Conservation (phyloP, 2,113 vertebrate genomes). For the Mustela lutreola region DNA sequence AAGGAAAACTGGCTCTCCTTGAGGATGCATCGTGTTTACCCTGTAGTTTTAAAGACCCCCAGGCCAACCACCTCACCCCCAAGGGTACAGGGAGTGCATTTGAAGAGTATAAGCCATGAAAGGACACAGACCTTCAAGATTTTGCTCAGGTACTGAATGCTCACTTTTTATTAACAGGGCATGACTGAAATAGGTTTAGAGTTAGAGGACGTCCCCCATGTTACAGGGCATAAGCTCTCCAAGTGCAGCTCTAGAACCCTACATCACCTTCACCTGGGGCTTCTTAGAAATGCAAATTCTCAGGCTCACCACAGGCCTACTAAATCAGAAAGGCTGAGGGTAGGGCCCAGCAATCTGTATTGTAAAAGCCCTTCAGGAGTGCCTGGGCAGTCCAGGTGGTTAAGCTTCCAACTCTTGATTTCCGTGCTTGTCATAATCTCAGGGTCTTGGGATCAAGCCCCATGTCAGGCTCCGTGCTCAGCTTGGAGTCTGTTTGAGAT, state of each 20-base stretch:
- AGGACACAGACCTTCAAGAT: neutral
- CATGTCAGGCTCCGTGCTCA: neutral
- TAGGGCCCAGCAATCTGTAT: neutral
- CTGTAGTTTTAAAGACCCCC: neutral
- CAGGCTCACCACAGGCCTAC: neutral
- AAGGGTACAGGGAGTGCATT: neutral
- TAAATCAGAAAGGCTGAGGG: neutral
- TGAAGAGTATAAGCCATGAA: neutral
- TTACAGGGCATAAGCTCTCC: neutral
- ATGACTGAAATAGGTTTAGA: neutral
- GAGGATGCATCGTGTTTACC: neutral
- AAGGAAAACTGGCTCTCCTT: neutral
- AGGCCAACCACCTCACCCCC: neutral
- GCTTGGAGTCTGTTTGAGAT: neutral
- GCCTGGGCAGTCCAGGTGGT: neutral
- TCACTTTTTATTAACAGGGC: neutral
- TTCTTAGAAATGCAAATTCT: neutral
- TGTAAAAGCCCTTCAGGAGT: neutral
- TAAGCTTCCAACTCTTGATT: neutral
- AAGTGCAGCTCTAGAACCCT: neutral
- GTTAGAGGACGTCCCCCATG: neutral
- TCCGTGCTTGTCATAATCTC: neutral
- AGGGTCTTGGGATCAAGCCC: neutral
- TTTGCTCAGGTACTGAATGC: neutral
- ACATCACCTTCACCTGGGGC: neutral